Conservation (phyloP, 2,797 vertebrate species). For the Mormyrops attenuatus region DNA sequence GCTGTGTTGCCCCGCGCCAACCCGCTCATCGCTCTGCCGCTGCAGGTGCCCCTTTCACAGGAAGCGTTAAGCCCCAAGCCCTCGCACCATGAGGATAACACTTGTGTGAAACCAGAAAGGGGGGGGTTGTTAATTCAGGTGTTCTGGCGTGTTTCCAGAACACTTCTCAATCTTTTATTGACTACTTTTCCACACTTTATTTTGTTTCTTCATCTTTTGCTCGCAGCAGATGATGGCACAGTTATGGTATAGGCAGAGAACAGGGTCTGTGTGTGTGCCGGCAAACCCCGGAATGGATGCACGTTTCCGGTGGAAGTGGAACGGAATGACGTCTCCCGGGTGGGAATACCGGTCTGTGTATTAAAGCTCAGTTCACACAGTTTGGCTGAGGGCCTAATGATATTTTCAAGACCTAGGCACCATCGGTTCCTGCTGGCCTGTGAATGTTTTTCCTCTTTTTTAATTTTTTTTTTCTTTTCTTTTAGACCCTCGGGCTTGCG, state of each 20-base stretch:
- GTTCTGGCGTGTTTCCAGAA: slow-evolving; percentile 34
- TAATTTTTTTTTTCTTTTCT: background rate
- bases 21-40: slow-evolving; percentile 30
- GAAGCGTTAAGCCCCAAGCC: slow-evolving; percentile 36
- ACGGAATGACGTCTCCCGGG: slow-evolving; percentile 47
- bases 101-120: slow-evolving; percentile 34
- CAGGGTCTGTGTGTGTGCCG: background rate
- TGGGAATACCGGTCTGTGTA: slow-evolving; percentile 45
- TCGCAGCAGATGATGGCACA: slow-evolving; percentile 28
- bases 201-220: slow-evolving; percentile 20
- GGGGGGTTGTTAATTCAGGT: slow-evolving; percentile 49
- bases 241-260: background rate
- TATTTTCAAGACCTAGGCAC: background rate
- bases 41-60: slow-evolving; percentile 47
- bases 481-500: background rate
- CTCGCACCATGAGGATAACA: slow-evolving; percentile 30
- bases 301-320: background rate
- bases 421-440: background rate
- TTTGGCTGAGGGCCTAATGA: slow-evolving; percentile 22
- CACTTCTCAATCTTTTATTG: slow-evolving; percentile 24
- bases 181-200: slow-evolving; percentile 17
- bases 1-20: background rate
- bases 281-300: slow-evolving; percentile 3
- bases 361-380: slow-evolving; percentile 50
- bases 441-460: background rate